Evolutionary conservation across 35 echinoderm and acorn worm species (phyloP), one percentile per base, ranked within the genome.

Genomic region (Patiria miniata): DNA sequence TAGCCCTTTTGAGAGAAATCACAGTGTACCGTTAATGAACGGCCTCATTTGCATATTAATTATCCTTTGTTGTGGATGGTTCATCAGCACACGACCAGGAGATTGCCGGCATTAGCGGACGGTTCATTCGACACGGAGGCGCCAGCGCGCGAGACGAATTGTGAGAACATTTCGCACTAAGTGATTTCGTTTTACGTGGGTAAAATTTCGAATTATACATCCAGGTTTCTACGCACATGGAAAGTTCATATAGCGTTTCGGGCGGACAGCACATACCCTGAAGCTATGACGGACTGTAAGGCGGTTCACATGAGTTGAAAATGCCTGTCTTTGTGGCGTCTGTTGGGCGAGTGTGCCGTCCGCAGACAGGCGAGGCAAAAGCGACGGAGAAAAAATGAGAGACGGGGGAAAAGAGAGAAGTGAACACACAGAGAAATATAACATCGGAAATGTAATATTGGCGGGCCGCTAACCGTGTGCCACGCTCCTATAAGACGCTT

Each of bases 391-490:
- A 73, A 73, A 28, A 28, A 14, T 12, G 65, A 73, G 34, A 73
- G 65, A 30, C 65, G 29, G 65, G 14, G 65, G 34, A 26, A 60
- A 18, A 26, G 57, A 60, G 65, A 73, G 21, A 73, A 34, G 65
- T 47, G 42, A 47, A 23, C 23, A 73, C 65, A 73, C 19, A 73
- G 65, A 73, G 65, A 73, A 73, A 73, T 3, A 32, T 26, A 73
- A 73, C 21, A 73, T 73, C 65, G 65, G 65, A 73, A 73, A 73
- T 73, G 65, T 73, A 73, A 73, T 73, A 73, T 73, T 73, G 65
- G 65, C 65, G 29, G 65, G 65, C 65, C 65, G 65, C 65, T 73
- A 73, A 73, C 65, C 29, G 65, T 73, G 65, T 73, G 65, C 26
- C 65, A 73, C 65, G 65, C 65, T 73, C 65, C 65, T 23, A 73